Evolutionary conservation across 2,113 vertebrate genomes (phyloP), one percentile per base, ranked within the genome.

Genomic region (Otis tarda): DNA sequence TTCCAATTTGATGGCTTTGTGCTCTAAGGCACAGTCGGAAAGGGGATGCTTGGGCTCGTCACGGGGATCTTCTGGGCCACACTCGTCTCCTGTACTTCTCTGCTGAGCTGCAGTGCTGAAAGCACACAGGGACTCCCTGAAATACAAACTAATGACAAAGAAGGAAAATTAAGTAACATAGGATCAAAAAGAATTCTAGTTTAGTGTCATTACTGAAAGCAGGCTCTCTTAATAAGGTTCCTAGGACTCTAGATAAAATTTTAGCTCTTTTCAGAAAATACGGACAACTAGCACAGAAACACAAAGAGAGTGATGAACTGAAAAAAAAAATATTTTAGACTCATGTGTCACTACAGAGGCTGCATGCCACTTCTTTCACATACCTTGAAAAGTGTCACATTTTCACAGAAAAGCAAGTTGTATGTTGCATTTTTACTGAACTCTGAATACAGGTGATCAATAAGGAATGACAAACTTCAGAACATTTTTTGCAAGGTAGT

Each of bases 31-130:
- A 90, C 91, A 95, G 57, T 98, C 96, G 43, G 96, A 93, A 69
- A 98, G 93, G 30, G 98, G 93, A 49, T 98, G 97, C 59, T 97
- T 97, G 14, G 97, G 89, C 52, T 97, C 98, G 37, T 97, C 97
- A 11, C 39, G 92, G 70, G 97, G 96, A 18, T 98, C 98, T 69
- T 98, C 98, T 3, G 98, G 97, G 60, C 96, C 96, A 81, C 98
- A 98, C 74, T 98, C 98, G 0, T 98, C 98, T 56, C 98, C 98
- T 61, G 98, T 96, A 31, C 96, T 98, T 74, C 98, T 98, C 81
- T 98, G 98, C 74, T 98, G 98, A 59, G 98, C 98, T 33, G 98
- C 98, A 37, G 98, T 98, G 97, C 98, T 98, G 93, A 98, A 98
- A 64, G 95, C 96, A 77, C 87, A 95, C 3, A 71, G 64, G 52